Evolutionary conservation across 2,113 vertebrate genomes (phyloP).

Genomic region (Mus spicilegus): DNA sequence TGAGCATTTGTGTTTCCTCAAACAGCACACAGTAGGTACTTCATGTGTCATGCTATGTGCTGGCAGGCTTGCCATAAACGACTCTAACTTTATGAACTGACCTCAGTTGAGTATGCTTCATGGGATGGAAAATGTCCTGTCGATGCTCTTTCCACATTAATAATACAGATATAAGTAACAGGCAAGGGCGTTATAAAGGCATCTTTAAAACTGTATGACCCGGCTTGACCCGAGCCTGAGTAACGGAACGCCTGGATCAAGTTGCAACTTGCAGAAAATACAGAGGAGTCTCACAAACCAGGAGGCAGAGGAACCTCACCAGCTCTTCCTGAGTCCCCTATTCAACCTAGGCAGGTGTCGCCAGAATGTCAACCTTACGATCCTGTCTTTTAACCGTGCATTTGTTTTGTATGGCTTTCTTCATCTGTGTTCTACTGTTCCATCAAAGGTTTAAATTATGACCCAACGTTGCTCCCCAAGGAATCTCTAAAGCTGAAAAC

Average conservation of each 20-base stretch:
- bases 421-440: background rate
- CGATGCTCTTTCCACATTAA: conserved; percentile 6
- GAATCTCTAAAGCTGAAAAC: background rate
- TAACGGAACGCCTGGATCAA: background rate
- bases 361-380: background rate
- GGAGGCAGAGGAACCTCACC: accelerated
- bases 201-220: conserved; percentile 34
- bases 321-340: accelerated
- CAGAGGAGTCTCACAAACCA: background rate
- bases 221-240: background rate
- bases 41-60: background rate
- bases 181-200: background rate
- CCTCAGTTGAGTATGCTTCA: conserved; percentile 16
- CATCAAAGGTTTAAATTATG: conserved; percentile 20
- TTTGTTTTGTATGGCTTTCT: background rate
- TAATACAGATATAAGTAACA: background rate
- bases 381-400: background rate
- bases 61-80: background rate
- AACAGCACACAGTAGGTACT: background rate
- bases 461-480: background rate
- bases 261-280: background rate
- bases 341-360: background rate
- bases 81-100: background rate
- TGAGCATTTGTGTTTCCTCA: background rate
- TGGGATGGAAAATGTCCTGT: background rate